These are phyloP conservation scores for Elymnias hypermnestra DNA, from an alignment of 1,140 invertebrate genomes.

Conservation along the genomic window DNA sequence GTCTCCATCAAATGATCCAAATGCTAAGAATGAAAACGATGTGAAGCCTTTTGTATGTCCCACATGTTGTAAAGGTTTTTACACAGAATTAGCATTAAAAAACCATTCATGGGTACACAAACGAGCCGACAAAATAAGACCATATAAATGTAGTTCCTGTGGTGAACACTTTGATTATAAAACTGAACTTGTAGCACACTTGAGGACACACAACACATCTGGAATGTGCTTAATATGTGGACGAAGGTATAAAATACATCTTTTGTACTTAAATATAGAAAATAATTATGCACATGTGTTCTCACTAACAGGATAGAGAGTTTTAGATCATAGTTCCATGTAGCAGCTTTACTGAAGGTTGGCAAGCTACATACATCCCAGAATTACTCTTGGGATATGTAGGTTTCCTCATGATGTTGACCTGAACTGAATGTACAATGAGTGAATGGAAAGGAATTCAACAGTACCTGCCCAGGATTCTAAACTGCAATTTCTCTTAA, in stretches of 20 bases:
- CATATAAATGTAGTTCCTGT: conserved; percentile 78
- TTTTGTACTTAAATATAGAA: too few relatives aligned
- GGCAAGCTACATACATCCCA: too few relatives aligned
- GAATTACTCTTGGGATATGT: too few relatives aligned
- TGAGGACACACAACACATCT: conserved; percentile 80
- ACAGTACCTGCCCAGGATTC: too few relatives aligned
- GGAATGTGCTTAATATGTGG: conserved; percentile 82
- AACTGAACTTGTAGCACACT: conserved; percentile 80
- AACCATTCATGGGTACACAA: conserved; percentile 63
- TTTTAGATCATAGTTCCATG: too few relatives aligned
- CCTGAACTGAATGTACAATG: too few relatives aligned
- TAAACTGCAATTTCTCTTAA: too few relatives aligned
- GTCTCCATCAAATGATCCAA: conserved; percentile 20
- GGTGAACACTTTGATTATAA: conserved; percentile 78
- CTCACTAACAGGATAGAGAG: too few relatives aligned
- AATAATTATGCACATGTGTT: too few relatives aligned
- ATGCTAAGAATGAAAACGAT: conserved; percentile 13
- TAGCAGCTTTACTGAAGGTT: too few relatives aligned
- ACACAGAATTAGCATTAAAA: conserved; percentile 59
- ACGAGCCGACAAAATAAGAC: conserved; percentile 31
- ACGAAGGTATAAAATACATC: conserved; percentile 79
- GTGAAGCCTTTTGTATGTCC: conserved; percentile 51
- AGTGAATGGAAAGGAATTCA: too few relatives aligned
- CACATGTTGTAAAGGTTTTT: conserved; percentile 53
- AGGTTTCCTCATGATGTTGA: too few relatives aligned